These are phyloP conservation scores for Amphiprion percula DNA, from an alignment of 2,113 vertebrate genomes.

Conservation along the genomic window DNA sequence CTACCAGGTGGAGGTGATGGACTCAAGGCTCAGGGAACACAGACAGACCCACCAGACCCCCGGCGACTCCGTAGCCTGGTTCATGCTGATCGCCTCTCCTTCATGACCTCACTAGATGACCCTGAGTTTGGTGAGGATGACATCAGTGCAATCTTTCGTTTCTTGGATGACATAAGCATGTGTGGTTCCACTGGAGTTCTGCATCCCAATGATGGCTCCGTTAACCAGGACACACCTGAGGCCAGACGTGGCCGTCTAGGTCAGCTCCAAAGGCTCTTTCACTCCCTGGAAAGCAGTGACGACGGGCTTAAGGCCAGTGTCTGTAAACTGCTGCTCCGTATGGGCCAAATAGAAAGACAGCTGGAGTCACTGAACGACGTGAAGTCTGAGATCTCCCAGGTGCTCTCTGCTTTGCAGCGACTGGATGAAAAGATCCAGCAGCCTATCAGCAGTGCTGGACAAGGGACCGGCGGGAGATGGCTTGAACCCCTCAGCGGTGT, in stretches of 20 bases:
- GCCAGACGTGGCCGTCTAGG: conserved; percentile 84
- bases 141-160: conserved; percentile 97
- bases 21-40: conserved; percentile 89
- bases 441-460: conserved; percentile 67
- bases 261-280: conserved; percentile 86
- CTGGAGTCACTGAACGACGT: conserved; percentile 94
- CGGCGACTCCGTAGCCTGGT: conserved; percentile 86
- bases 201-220: conserved; percentile 84
- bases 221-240: conserved; percentile 87
- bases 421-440: conserved; percentile 94
- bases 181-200: conserved; percentile 93
- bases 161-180: conserved; percentile 97
- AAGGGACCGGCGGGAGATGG: conserved; percentile 80
- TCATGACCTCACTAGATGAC: conserved; percentile 93
- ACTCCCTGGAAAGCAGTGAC: conserved; percentile 86
- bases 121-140: conserved; percentile 92
- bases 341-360: conserved; percentile 94
- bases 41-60: conserved; percentile 90
- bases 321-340: conserved; percentile 92
- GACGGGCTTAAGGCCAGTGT: conserved; percentile 92
- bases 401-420: conserved; percentile 91
- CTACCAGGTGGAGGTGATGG: conserved; percentile 73
- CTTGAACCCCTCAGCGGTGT: conserved; percentile 83
- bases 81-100: conserved; percentile 86
- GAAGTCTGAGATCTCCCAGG: conserved; percentile 93